phyloP scores from a whole-genome alignment of 2,888 invertebrate species.

The Cheilosia soror region DNA sequence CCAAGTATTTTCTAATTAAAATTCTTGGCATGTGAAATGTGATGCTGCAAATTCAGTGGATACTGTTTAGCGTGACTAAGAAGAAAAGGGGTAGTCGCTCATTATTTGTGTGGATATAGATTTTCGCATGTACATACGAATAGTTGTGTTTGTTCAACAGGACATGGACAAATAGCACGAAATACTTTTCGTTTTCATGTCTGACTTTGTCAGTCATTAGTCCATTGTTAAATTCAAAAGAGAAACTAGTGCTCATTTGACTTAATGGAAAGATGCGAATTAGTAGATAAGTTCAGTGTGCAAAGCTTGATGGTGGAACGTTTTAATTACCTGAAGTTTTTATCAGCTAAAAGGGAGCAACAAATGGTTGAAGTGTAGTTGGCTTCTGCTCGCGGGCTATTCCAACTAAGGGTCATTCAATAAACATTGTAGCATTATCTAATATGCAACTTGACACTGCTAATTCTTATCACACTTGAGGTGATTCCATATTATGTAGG shows the following conservation, averaged over 20 bases:
- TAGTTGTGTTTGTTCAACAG: background rate
- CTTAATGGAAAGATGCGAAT: background rate
- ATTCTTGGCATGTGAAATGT: conserved; percentile 42
- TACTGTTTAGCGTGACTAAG: conserved; percentile 1
- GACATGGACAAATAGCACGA: conserved; percentile 3
- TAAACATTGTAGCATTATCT: no score
- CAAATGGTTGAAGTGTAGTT: background rate
- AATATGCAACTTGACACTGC: no score
- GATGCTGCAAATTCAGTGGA: conserved; percentile 26
- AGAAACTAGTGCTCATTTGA: background rate
- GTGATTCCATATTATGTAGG: no score
- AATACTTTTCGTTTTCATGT: background rate
- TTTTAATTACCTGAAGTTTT: background rate
- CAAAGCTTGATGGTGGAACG: background rate
- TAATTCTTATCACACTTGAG: no score
- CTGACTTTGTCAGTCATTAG: background rate
- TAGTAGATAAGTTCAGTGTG: background rate
- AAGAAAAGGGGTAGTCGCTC: background rate
- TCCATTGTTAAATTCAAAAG: background rate
- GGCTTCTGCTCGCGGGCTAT: background rate
- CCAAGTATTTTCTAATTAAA: conserved; percentile 60
- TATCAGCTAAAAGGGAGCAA: background rate
- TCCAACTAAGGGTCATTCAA: no score
- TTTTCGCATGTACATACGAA: background rate
- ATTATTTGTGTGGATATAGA: background rate